These are phyloP conservation scores for Pterocles gutturalis DNA, from an alignment of 2,113 vertebrate genomes.

Conservation along the genomic window DNA sequence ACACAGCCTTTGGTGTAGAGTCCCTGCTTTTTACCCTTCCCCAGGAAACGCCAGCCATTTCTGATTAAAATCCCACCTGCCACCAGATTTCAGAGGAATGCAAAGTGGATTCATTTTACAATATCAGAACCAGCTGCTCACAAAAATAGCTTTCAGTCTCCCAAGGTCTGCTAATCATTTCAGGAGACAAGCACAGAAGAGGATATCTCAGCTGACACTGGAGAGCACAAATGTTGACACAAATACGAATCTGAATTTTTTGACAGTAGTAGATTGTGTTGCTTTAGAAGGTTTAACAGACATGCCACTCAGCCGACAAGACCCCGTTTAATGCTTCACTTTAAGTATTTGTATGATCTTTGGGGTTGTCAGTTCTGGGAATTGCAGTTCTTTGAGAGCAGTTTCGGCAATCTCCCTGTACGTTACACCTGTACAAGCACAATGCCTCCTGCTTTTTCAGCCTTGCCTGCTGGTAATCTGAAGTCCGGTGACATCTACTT, in stretches of 20 bases:
- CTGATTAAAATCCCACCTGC: conserved; percentile 1
- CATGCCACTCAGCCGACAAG: conserved; percentile 61
- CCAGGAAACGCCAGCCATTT: background rate
- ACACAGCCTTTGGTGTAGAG: background rate
- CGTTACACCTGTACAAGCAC: background rate
- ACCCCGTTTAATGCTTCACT: conserved; percentile 58
- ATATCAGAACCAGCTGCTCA: conserved; percentile 41
- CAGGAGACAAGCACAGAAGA: conserved; percentile 46
- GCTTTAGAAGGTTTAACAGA: conserved; percentile 69
- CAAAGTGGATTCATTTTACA: conserved; percentile 22
- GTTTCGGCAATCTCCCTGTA: background rate
- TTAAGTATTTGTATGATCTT: conserved; percentile 49
- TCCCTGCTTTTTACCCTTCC: background rate
- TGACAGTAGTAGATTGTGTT: conserved; percentile 61
- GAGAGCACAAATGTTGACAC: conserved; percentile 66
- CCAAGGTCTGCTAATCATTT: conserved; percentile 50
- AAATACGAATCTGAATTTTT: conserved; percentile 69
- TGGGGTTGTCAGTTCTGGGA: conserved; percentile 41
- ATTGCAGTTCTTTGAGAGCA: conserved; percentile 26
- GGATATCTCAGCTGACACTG: conserved; percentile 47
- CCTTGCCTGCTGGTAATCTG: background rate
- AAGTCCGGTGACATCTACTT: background rate
- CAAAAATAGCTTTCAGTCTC: conserved; percentile 39
- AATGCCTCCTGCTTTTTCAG: background rate
- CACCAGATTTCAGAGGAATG: conserved; percentile 1